Evolutionary conservation across 2,888 invertebrate genomes (phyloP).

Genomic region (Drosophila pseudotalamancana): DNA sequence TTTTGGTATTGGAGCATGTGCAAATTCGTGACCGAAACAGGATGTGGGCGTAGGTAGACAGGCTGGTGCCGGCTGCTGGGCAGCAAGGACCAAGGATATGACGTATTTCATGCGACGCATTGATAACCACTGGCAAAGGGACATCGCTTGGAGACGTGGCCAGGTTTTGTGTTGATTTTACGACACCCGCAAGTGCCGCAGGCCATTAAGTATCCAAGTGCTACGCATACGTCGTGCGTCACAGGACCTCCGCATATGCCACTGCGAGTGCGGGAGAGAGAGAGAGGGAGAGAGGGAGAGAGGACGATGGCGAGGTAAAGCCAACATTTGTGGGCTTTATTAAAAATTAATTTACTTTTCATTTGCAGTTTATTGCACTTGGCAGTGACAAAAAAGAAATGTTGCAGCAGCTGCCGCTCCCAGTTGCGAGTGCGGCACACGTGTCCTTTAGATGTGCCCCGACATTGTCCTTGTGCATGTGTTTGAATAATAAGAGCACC

Average conservation of each 20-base stretch:
- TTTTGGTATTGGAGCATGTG: conserved; percentile 29
- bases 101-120: conserved; percentile 33
- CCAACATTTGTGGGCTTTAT: conserved; percentile 67
- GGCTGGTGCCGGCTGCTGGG: no score
- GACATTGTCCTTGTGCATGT: conserved; percentile 24
- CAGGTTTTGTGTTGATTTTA: conserved; percentile 64
- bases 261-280: neutral
- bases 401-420: conserved; percentile 49
- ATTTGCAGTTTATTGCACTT: conserved; percentile 78
- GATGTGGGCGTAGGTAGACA: neutral
- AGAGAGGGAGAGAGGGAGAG: neutral
- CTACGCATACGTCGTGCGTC: conserved; percentile 45
- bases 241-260: conserved; percentile 13
- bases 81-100: neutral
- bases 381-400: conserved; percentile 54
- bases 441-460: conserved; percentile 23
- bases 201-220: conserved; percentile 68
- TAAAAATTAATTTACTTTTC: conserved; percentile 80
- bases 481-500: conserved; percentile 64
- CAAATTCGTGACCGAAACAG: conserved; percentile 33
- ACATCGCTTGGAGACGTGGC: conserved; percentile 19
- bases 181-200: conserved; percentile 72
- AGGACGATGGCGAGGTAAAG: neutral
- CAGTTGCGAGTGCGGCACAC: conserved; percentile 11
- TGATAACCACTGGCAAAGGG: conserved; percentile 46